phyloP scores from a whole-genome alignment of 1,140 invertebrate genomes.

The Lasioglossum albipes region DNA sequence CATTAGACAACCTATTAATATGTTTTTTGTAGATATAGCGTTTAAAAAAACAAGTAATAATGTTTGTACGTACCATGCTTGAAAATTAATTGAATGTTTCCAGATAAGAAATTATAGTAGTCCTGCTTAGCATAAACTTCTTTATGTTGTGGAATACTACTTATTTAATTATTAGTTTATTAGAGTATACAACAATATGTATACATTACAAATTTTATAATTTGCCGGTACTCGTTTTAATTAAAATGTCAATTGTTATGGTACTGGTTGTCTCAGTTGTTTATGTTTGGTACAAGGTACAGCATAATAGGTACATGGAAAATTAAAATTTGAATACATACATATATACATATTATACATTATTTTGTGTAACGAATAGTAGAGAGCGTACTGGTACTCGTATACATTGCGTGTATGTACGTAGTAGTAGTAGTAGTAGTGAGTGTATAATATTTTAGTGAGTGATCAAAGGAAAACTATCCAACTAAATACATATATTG shows the following conservation, averaged over 20 bases:
- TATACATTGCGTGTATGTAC: too few species aligned
- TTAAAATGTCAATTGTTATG: neutral
- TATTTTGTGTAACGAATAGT: neutral
- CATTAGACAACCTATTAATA: too few species aligned
- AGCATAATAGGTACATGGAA: neutral
- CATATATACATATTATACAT: neutral
- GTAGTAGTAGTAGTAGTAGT: too few species aligned
- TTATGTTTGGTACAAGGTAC: neutral
- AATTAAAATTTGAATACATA: too few species aligned
- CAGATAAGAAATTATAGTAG: neutral
- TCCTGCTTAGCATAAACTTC: neutral
- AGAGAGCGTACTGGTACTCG: neutral
- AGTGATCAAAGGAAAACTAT: too few species aligned
- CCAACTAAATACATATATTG: too few species aligned
- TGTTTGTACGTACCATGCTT: conserved; percentile 22
- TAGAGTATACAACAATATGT: neutral
- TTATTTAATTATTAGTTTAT: neutral
- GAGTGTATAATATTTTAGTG: too few species aligned
- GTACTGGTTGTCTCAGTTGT: neutral
- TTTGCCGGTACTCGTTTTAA: neutral
- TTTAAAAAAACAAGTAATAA: neutral
- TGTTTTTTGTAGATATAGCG: too few species aligned
- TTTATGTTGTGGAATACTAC: neutral
- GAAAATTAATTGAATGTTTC: neutral
- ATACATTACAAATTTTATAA: neutral